Conservation (phyloP, 2,888 invertebrate species). For the Laspeyria flexula region DNA sequence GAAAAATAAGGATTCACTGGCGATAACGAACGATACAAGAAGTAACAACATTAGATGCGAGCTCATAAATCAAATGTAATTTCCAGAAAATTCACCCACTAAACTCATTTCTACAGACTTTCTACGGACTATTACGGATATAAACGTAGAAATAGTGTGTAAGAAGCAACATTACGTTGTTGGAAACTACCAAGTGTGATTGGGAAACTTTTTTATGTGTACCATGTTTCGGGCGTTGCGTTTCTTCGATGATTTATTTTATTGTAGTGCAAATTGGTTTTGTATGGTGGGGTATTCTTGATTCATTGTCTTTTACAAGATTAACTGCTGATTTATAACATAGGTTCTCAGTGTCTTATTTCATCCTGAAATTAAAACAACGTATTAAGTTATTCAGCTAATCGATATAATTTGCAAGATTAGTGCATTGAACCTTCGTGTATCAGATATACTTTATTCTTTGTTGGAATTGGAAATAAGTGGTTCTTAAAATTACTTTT, state of each 20-base stretch:
- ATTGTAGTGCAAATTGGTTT: slow-evolving; percentile 38
- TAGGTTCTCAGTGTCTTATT: background rate
- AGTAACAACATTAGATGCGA: slow-evolving; percentile 19
- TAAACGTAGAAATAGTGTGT: slow-evolving; percentile 33
- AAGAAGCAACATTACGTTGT: slow-evolving; percentile 33
- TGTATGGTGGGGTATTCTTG: slow-evolving; percentile 10
- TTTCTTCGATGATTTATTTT: slow-evolving; percentile 43
- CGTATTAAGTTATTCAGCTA: background rate
- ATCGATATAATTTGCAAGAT: background rate
- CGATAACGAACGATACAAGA: slow-evolving; percentile 17
- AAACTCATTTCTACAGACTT: slow-evolving; percentile 29
- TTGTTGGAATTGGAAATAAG: too few relatives aligned
- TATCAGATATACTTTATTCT: too few relatives aligned
- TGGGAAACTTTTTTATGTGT: slow-evolving; percentile 53
- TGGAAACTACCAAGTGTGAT: slow-evolving; percentile 48
- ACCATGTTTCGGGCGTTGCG: slow-evolving; percentile 20
- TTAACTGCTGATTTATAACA: slow-evolving; percentile 1
- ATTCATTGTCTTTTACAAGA: slow-evolving; percentile 3
- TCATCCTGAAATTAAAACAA: too few relatives aligned
- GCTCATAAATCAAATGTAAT: slow-evolving; percentile 46
- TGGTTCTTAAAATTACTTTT: too few relatives aligned
- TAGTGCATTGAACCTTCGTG: too few relatives aligned
- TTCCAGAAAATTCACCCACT: slow-evolving; percentile 36
- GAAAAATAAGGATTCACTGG: background rate
- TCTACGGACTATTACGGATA: slow-evolving; percentile 24